Evolutionary conservation across 2,797 vertebrate genomes (phyloP).

Genomic region (Sparus aurata): DNA sequence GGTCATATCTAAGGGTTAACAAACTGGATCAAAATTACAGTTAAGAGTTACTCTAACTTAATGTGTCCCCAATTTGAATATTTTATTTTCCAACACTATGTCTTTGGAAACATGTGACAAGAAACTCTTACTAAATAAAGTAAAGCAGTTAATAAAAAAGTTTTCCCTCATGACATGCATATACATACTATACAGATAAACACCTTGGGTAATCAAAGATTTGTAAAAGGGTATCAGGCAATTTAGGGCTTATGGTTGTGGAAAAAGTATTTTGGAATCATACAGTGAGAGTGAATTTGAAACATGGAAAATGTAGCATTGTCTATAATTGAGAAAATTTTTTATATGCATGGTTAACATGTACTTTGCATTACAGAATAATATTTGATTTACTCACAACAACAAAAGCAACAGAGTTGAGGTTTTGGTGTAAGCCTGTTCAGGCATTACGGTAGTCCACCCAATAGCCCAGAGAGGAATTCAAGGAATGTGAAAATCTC

Average conservation of each 20-base stretch:
- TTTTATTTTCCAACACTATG: not conserved
- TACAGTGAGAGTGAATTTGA: not conserved
- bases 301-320: not conserved
- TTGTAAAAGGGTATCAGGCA: not conserved
- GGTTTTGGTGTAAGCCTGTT: conserved; percentile 17
- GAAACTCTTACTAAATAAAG: not conserved
- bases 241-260: not conserved
- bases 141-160: not conserved
- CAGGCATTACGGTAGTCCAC: conserved; percentile 80
- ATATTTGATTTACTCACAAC: not conserved
- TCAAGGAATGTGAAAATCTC: conserved; percentile 88
- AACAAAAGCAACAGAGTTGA: not conserved
- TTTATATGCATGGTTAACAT: not conserved
- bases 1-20: not conserved
- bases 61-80: not conserved
- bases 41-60: not conserved
- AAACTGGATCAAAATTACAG: not conserved
- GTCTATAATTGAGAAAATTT: not conserved
- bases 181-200: not conserved
- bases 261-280: not conserved
- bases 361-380: not conserved
- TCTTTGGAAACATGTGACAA: conserved; percentile 3
- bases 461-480: conserved; percentile 86
- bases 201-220: not conserved
- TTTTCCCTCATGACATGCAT: not conserved